Percentiles rank a stretch among this genome's conserved stretches.
phyloP scores from a whole-genome alignment of 2,888 invertebrate genomes.

The Operophtera brumata region DNA sequence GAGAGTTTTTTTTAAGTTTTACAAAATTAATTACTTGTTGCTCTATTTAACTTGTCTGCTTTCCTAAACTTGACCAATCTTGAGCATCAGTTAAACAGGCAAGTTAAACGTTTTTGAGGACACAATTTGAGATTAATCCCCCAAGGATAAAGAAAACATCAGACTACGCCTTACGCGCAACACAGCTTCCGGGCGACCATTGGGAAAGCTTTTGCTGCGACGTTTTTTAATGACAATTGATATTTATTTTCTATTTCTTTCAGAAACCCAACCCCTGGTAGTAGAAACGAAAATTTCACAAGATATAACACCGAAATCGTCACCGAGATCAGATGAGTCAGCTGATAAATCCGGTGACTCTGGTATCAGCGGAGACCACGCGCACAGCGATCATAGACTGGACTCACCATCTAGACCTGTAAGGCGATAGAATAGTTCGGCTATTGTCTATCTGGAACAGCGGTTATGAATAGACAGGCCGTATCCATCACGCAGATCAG shows the following conservation, averaged over 20 bases:
- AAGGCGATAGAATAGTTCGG: constrained; percentile 23
- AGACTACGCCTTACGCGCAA: too few relatives aligned
- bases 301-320: constrained; percentile 64
- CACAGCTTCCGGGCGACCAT: too few relatives aligned
- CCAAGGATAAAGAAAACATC: too few relatives aligned
- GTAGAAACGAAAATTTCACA: constrained; percentile 76
- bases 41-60: too few relatives aligned
- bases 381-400: constrained; percentile 69
- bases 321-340: constrained; percentile 74
- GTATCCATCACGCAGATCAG: not conserved
- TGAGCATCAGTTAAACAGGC: too few relatives aligned
- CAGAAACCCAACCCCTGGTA: constrained; percentile 66
- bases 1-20: too few relatives aligned
- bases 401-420: constrained; percentile 74
- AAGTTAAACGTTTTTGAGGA: too few relatives aligned
- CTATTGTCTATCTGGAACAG: not conserved
- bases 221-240: too few relatives aligned
- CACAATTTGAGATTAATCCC: too few relatives aligned
- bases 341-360: constrained; percentile 90
- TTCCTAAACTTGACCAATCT: too few relatives aligned
- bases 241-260: constrained; percentile 13
- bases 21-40: too few relatives aligned
- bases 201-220: too few relatives aligned
- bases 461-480: not conserved
- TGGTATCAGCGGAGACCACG: constrained; percentile 88